Base-by-base conservation (phyloP, 2,888 invertebrate species). In the Pemphredon lugubris region DNA sequence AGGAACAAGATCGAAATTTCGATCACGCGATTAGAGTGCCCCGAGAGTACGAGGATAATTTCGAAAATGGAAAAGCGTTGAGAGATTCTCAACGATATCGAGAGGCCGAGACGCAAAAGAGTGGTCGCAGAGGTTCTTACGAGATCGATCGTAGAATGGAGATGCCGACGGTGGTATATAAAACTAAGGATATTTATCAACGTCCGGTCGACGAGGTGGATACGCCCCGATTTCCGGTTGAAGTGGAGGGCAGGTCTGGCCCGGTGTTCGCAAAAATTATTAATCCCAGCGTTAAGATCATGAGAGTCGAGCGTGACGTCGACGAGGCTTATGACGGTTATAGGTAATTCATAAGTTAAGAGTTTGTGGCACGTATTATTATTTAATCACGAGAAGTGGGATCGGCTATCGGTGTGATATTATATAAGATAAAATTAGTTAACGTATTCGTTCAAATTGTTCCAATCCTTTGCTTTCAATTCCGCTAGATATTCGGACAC, bases 251-350 rank as follows among this genome's bases (percentile, higher is more conserved):
- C 14, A 75, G 79, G 45, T 63, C 70, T 0, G 84, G 83, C 3
- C 71, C 85, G 0, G 77, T 84, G 51, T 89, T 89, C 63, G 77
- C 87, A 0, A 88, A 86, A 57, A 80, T 89, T 26, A 69, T 87
- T 18, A 87, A 89, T 75, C 89, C 89, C 0, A 83, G 88, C 14
- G 86, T 90, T 51, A 90, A 88, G 71, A 88, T 89, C 45, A 89
- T 89, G 89, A 81, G 83, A 55, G 87, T 90, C 32, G 89, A 89
- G 30, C 85, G 85, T 4, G 88, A 89, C 26, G 78, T 83, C 42
- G 86, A 88, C 7, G 88, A 86, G 57, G 78, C 70, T 44, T 76
- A 75, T 34, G 85, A 88, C 37, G 74, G 74, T 59, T 85, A 87
- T 81, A 86, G 87, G 87, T 86, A 26, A 26, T n/a, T n/a, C n/a